Evolutionary conservation across 2,888 invertebrate genomes (phyloP).

Genomic region (Eristalis tenax): DNA sequence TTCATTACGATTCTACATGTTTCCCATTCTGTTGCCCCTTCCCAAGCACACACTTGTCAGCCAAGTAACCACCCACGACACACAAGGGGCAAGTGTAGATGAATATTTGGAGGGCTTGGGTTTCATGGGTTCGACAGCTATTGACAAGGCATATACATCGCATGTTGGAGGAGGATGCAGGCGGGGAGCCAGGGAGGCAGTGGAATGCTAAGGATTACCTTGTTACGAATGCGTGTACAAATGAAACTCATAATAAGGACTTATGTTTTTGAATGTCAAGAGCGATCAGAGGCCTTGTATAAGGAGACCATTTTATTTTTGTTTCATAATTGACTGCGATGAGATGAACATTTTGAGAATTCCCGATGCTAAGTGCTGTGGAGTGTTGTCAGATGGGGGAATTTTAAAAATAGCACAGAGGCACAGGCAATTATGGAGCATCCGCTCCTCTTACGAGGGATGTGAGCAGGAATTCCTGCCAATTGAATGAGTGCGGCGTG

Average conservation of each 20-base stretch:
- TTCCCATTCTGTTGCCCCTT: not conserved
- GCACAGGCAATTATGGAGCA: not conserved
- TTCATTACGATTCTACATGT: not conserved
- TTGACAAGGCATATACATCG: not conserved
- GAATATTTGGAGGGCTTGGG: not conserved
- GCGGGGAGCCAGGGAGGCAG: not conserved
- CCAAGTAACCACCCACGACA: not conserved
- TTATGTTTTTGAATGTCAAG: not conserved
- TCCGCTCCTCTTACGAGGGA: not conserved
- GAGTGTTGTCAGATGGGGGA: not conserved
- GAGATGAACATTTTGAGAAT: not conserved
- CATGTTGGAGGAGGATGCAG: not conserved
- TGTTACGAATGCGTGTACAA: not conserved
- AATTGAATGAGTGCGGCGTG: too few relatives aligned
- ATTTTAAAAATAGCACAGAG: not conserved
- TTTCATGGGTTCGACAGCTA: not conserved
- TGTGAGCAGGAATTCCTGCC: too few relatives aligned
- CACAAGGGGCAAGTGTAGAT: not conserved
- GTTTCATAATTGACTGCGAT: not conserved
- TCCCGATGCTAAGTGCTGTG: not conserved
- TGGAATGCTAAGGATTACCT: not conserved
- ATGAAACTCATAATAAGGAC: not conserved
- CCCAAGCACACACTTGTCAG: not conserved
- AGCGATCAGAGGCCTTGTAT: not conserved
- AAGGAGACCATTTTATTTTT: not conserved